Conservation (phyloP, 2,888 invertebrate species). For the Parnassius orleans region DNA sequence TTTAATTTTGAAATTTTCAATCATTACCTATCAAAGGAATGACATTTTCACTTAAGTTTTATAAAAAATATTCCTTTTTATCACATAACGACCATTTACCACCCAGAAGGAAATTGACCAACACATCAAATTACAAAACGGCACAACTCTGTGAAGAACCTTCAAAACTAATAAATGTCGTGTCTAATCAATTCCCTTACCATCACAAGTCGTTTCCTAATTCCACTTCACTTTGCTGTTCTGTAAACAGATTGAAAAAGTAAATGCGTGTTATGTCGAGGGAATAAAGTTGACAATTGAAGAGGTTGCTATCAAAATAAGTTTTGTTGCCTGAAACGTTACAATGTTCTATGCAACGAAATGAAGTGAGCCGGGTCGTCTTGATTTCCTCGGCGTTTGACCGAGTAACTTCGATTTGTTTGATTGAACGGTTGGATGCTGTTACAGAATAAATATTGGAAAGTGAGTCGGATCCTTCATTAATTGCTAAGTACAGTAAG, state of each 20-base stretch:
- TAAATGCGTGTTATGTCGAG: neutral
- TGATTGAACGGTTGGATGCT: conserved; percentile 24
- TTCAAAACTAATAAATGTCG: conserved; percentile 32
- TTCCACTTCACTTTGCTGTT: conserved; percentile 3
- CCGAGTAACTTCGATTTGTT: conserved; percentile 26
- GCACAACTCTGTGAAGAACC: conserved; percentile 13
- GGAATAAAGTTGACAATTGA: conserved; percentile 12
- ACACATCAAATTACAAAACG: conserved; percentile 6
- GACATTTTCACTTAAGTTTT: too few relatives aligned
- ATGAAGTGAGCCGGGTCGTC: conserved; percentile 28
- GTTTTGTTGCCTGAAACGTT: neutral
- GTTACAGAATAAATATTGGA: conserved; percentile 6
- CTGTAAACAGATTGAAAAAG: neutral
- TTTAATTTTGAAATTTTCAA: too few relatives aligned
- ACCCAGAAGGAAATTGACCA: conserved; percentile 10
- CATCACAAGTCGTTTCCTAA: conserved; percentile 43
- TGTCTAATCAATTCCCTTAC: conserved; percentile 57
- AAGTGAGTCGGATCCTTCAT: conserved; percentile 10
- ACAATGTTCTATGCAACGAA: conserved; percentile 13
- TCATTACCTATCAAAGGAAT: too few relatives aligned
- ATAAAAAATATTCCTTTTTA: neutral
- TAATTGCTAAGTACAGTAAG: neutral
- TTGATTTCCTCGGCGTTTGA: conserved; percentile 29
- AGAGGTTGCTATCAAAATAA: neutral
- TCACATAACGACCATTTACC: neutral